A percentile compares a stretch with the other conserved stretches of the same genome.
These are phyloP conservation scores for Acleris sparsana DNA, from an alignment of 2,888 invertebrate genomes.

Conservation along the genomic window DNA sequence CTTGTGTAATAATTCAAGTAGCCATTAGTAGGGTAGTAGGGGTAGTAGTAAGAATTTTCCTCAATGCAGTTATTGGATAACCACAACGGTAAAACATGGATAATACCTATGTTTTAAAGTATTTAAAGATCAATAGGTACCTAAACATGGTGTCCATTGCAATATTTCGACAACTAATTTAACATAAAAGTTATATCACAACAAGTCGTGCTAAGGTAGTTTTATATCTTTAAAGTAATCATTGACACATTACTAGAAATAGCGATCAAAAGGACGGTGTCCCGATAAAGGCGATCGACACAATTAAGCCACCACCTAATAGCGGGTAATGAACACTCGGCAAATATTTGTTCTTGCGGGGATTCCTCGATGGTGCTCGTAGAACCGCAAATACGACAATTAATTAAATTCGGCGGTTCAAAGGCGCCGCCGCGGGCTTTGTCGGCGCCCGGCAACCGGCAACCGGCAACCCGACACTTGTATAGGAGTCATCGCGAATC, in stretches of 20 bases:
- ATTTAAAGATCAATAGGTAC: too few relatives aligned
- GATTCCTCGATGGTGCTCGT: conserved; percentile 67
- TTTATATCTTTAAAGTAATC: neutral
- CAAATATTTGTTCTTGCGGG: conserved; percentile 81
- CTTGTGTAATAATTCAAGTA: too few relatives aligned
- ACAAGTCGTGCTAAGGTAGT: neutral
- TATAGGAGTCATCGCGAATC: conserved; percentile 49
- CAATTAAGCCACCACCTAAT: conserved; percentile 74
- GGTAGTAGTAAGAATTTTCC: too few relatives aligned
- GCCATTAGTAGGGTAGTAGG: too few relatives aligned
- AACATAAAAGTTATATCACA: neutral
- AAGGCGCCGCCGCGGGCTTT: conserved; percentile 75
- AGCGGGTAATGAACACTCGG: conserved; percentile 76
- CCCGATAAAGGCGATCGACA: conserved; percentile 42
- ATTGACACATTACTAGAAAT: conserved; percentile 6
- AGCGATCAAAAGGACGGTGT: conserved; percentile 11
- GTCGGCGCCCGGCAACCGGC: conserved; percentile 74
- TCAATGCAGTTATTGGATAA: too few relatives aligned
- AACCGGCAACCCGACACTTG: conserved; percentile 70
- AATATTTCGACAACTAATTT: too few relatives aligned
- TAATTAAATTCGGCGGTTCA: conserved; percentile 82
- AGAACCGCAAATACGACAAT: conserved; percentile 78
- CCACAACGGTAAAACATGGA: too few relatives aligned
- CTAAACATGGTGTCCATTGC: too few relatives aligned
- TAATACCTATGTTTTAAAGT: too few relatives aligned